These are phyloP conservation scores for Drosophila ochracea DNA, from an alignment of 2,888 invertebrate species.

Conservation along the genomic window DNA sequence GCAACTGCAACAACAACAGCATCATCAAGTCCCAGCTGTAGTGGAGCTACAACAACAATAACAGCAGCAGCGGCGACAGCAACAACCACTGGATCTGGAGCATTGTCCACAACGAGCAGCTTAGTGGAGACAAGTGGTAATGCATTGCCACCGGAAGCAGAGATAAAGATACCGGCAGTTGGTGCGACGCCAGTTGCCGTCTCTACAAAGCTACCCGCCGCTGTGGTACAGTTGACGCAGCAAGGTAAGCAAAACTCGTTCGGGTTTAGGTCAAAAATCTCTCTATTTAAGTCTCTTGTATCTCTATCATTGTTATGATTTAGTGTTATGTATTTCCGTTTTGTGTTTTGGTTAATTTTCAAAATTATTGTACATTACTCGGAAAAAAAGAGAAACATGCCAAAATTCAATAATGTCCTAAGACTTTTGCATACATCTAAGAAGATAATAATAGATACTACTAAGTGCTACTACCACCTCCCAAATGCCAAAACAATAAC, in stretches of 20 bases:
- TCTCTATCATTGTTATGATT: slow-evolving; percentile 49
- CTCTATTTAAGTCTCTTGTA: slow-evolving; percentile 34
- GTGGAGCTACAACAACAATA: slow-evolving; percentile 22
- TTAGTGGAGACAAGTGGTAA: slow-evolving; percentile 66
- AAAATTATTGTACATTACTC: slow-evolving; percentile 50
- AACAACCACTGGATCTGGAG: slow-evolving; percentile 30
- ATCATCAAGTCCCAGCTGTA: slow-evolving; percentile 37
- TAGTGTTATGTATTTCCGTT: slow-evolving; percentile 56
- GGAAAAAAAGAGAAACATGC: slow-evolving; percentile 35
- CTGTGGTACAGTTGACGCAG: slow-evolving; percentile 88
- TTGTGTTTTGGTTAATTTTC: slow-evolving; percentile 51
- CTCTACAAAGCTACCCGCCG: slow-evolving; percentile 87
- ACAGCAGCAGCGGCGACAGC: slow-evolving; percentile 11
- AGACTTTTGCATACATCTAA: slow-evolving; percentile 49
- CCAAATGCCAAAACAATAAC: slow-evolving; percentile 4
- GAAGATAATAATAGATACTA: slow-evolving; percentile 20
- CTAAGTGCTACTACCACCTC: slow-evolving; percentile 48
- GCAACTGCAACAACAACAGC: slow-evolving; percentile 27
- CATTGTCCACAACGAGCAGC: slow-evolving; percentile 31
- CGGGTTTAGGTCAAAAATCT: background rate
- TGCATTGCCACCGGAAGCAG: slow-evolving; percentile 85
- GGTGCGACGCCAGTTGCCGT: slow-evolving; percentile 88
- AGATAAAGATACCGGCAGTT: slow-evolving; percentile 88
- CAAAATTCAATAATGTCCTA: slow-evolving; percentile 45
- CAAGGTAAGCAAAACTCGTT: slow-evolving; percentile 85